Base-by-base conservation (phyloP, 2,888 invertebrate genomes). In the Brenthis hecate region DNA sequence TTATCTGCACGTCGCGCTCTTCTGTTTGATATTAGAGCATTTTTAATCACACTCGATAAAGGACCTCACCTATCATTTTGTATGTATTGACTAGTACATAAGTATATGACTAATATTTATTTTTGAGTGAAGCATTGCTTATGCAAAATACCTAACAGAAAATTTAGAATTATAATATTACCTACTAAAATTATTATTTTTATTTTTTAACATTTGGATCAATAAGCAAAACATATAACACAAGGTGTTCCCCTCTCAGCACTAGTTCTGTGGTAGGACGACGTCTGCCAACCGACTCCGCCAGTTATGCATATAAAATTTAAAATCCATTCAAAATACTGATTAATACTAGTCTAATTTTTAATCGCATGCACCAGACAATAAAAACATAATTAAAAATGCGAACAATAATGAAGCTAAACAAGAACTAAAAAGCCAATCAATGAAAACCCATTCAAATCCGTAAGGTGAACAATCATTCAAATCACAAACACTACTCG, bases 1-100 rank as follows among this genome's bases (percentile, higher is more conserved):
- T 83, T 85, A 85, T 85, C 81, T 80, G 65, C 60, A 63, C 51
- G 36, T 1, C 36, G 51, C 61, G 47, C 66, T 62, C 66, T 67
- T 65, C 69, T 62, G 66, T 57, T 55, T 53, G 19, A 72, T 55
- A 19, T 57, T 53, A 55, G 23, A 36, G 47, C 13, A 43, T 50
- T 57, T 53, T 60, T 61, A 66, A 61, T 54, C 16, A 47, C 19
- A 43, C 43, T 54, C 43, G 6, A 32, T 11, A 28, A 62, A 36
- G 36, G 11, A 53, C 19, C 14, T 14, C 16, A 14, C 32, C 13
- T 13, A 19, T 19, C 53, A 51, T 53, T 6, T 48, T 14, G 2
- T 48, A 1, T 11, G 11, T 19, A 43, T 11, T 43, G 8, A 43
- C 0, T 11, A 43, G 8, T 8, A 43, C 11, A 8, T 43, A 0